Percentiles rank a stretch among this genome's conserved stretches.
phyloP scores from a whole-genome alignment of 2,113 vertebrate species.

The Amazona guildingii region DNA sequence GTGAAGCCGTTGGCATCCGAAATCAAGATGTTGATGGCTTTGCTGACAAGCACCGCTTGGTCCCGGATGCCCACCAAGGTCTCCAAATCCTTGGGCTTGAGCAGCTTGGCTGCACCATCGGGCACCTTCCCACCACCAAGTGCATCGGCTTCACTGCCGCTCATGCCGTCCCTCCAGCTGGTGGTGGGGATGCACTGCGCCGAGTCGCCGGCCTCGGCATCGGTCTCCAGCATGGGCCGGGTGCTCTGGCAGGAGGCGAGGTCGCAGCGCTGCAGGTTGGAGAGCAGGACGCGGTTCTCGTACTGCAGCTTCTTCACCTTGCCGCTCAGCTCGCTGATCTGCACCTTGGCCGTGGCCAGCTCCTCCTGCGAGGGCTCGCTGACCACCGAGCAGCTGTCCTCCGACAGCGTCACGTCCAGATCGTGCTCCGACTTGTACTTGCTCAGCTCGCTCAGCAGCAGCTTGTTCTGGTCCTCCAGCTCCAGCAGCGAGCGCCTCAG shows the following conservation, averaged over 20 bases:
- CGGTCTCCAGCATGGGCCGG: slow-evolving; percentile 86
- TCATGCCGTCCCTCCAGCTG: slow-evolving; percentile 72
- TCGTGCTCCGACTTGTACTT: slow-evolving; percentile 91
- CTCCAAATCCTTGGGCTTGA: slow-evolving; percentile 84
- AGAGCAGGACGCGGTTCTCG: slow-evolving; percentile 94
- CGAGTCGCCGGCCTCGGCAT: slow-evolving; percentile 90
- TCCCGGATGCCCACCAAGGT: slow-evolving; percentile 85
- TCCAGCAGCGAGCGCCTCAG: slow-evolving; percentile 91
- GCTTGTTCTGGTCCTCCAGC: slow-evolving; percentile 97
- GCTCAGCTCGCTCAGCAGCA: slow-evolving; percentile 92
- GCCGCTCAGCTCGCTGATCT: slow-evolving; percentile 91
- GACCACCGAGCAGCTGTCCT: slow-evolving; percentile 86
- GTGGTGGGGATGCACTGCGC: slow-evolving; percentile 86
- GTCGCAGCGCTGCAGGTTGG: slow-evolving; percentile 95
- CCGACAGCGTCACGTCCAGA: slow-evolving; percentile 74
- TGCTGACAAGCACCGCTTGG: slow-evolving; percentile 88
- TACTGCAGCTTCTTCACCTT: slow-evolving; percentile 99
- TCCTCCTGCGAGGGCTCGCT: slow-evolving; percentile 90
- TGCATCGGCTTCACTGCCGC: slow-evolving; percentile 71
- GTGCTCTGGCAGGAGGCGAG: slow-evolving; percentile 88
- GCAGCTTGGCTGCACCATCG: slow-evolving; percentile 43
- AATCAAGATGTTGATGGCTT: slow-evolving; percentile 90
- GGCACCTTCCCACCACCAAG: neutral
- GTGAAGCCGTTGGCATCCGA: slow-evolving; percentile 87
- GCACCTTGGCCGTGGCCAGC: slow-evolving; percentile 85